Evolutionary conservation across 2,797 vertebrate genomes (phyloP).

Genomic region (Enteromius thamalakanensis): DNA sequence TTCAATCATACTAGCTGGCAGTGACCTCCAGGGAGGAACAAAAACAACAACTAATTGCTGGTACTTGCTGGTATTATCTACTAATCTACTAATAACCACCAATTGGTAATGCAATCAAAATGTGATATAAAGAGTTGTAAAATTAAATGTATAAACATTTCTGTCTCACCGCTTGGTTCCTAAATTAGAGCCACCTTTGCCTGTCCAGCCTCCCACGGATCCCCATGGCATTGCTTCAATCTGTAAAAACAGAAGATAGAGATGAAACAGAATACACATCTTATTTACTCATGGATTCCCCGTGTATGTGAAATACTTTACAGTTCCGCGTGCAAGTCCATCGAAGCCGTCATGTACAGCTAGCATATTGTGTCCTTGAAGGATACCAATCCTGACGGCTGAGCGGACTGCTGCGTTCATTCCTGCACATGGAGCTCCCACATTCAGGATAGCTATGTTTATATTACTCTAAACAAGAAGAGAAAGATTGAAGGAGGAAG

Average conservation of each 20-base stretch:
- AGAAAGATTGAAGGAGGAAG: background rate
- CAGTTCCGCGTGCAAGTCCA: slow-evolving; percentile 88
- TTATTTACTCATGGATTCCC: background rate
- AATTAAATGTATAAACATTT: background rate
- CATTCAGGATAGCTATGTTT: slow-evolving; percentile 88
- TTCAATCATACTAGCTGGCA: slow-evolving; percentile 85
- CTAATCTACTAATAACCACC: background rate
- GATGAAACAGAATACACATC: background rate
- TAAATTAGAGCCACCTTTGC: slow-evolving; percentile 90
- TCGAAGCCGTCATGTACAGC: slow-evolving; percentile 93
- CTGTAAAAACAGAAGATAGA: slow-evolving; percentile 66
- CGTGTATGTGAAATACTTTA: slow-evolving; percentile 59
- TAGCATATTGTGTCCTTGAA: slow-evolving; percentile 90
- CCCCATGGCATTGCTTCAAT: slow-evolving; percentile 89
- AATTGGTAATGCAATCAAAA: background rate
- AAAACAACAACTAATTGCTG: background rate
- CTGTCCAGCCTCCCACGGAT: slow-evolving; percentile 89
- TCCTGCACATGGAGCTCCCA: slow-evolving; percentile 91
- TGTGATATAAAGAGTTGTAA: background rate
- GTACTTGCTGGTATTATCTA: background rate
- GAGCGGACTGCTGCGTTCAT: slow-evolving; percentile 93
- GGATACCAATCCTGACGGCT: slow-evolving; percentile 88
- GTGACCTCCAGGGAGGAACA: slow-evolving; percentile 55
- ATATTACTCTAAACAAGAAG: slow-evolving; percentile 70
- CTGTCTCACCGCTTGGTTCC: slow-evolving; percentile 90